A percentile compares a stretch with the other conserved stretches of the same genome.
phyloP scores from a whole-genome alignment of 2,113 vertebrate species.

The Lycocorax pyrrhopterus region DNA sequence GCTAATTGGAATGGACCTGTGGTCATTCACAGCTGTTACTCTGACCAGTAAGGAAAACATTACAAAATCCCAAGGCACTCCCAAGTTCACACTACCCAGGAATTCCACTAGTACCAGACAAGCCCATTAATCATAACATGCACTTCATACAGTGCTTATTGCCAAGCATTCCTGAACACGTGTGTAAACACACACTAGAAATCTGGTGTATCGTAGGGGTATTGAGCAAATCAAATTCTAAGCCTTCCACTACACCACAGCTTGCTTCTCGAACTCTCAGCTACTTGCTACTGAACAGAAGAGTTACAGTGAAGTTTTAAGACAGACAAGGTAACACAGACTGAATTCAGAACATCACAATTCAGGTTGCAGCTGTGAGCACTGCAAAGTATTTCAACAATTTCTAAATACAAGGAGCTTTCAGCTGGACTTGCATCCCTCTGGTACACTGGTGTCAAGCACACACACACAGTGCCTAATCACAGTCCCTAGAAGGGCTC shows the following conservation, averaged over 20 bases:
- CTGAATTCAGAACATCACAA: not conserved
- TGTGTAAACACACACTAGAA: not conserved
- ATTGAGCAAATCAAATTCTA: not conserved
- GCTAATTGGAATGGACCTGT: not conserved
- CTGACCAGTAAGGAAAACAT: not conserved
- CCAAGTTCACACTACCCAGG: not conserved
- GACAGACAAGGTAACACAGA: not conserved
- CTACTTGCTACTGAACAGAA: not conserved
- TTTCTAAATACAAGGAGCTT: not conserved
- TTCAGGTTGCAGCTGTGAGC: not conserved
- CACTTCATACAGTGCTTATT: not conserved
- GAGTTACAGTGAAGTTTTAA: not conserved
- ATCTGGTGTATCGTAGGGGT: not conserved
- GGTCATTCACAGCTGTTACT: not conserved
- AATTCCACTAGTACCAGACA: not conserved
- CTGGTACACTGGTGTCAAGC: not conserved
- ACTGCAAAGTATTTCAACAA: not conserved
- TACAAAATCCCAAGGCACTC: not conserved
- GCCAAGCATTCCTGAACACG: not conserved
- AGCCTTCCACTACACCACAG: not conserved
- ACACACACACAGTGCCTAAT: no score
- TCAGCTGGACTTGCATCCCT: not conserved
- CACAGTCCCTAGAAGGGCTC: accelerated
- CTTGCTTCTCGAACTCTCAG: not conserved
- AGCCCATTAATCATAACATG: not conserved